These are phyloP conservation scores for Pagetopsis macropterus DNA, from an alignment of 2,797 vertebrate genomes.

Conservation along the genomic window DNA sequence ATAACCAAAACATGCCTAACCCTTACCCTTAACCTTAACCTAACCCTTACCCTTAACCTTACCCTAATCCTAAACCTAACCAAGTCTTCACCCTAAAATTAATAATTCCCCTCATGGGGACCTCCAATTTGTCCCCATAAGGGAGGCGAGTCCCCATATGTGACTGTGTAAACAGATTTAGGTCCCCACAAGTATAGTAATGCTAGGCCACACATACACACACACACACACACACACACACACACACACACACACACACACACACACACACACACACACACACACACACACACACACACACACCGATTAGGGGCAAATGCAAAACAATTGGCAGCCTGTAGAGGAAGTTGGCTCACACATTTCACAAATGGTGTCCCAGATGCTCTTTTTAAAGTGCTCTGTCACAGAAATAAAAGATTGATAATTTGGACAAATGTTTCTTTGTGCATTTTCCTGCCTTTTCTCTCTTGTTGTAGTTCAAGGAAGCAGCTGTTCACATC, in stretches of 20 bases:
- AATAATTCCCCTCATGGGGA: too few species aligned
- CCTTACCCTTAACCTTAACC: too few species aligned
- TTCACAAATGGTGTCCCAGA: conserved; percentile 58
- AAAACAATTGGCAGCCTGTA: conserved; percentile 29
- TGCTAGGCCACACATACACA: neutral
- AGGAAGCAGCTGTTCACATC: conserved; percentile 71
- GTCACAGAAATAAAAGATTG: conserved; percentile 52
- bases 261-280: neutral
- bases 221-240: neutral
- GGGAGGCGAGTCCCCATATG: too few species aligned
- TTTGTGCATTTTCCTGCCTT: conserved; percentile 34
- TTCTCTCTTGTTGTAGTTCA: conserved; percentile 31
- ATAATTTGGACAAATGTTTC: conserved; percentile 57
- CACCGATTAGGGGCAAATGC: conserved; percentile 11
- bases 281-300: neutral
- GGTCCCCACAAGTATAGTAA: too few species aligned
- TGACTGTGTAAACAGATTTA: too few species aligned
- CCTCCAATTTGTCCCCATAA: too few species aligned
- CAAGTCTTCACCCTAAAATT: too few species aligned
- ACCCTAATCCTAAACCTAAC: too few species aligned
- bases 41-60: too few species aligned
- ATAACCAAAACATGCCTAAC: too few species aligned
- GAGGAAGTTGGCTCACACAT: conserved; percentile 51
- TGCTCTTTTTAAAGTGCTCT: conserved; percentile 59
- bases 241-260: neutral